Percentiles rank a stretch among this genome's conserved stretches.
Conservation (phyloP, 2,888 invertebrate genomes). For the Parthenolecanium corni region DNA sequence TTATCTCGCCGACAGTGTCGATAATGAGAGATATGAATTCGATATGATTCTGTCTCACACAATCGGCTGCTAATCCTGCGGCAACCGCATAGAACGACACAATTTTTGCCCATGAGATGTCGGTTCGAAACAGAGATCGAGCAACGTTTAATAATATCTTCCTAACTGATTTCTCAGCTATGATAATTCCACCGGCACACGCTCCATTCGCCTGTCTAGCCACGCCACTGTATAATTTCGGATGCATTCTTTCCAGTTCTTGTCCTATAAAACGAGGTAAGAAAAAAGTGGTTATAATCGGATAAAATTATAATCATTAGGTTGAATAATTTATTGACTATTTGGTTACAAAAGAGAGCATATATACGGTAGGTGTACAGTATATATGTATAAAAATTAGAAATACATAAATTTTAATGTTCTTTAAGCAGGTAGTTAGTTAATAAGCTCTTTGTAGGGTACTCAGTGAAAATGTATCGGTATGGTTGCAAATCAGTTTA, state of each 20-base stretch:
- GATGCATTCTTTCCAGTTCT: slow-evolving; percentile 66
- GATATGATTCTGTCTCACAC: slow-evolving; percentile 60
- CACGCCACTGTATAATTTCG: slow-evolving; percentile 49
- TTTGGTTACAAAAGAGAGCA: too few relatives aligned
- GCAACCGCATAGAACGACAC: slow-evolving; percentile 70
- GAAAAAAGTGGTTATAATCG: neutral
- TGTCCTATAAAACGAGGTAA: slow-evolving; percentile 36
- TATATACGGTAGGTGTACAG: too few relatives aligned
- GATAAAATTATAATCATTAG: too few relatives aligned
- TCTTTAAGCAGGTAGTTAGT: too few relatives aligned
- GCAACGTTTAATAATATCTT: slow-evolving; percentile 54
- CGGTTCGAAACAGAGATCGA: slow-evolving; percentile 38
- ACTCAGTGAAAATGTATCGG: too few relatives aligned
- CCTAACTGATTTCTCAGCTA: slow-evolving; percentile 43
- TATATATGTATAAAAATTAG: too few relatives aligned
- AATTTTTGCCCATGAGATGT: slow-evolving; percentile 70
- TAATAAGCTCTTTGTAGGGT: too few relatives aligned
- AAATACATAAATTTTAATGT: too few relatives aligned
- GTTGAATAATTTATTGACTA: too few relatives aligned
- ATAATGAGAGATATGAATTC: slow-evolving; percentile 66
- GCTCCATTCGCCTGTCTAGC: slow-evolving; percentile 54
- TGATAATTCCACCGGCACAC: slow-evolving; percentile 46
- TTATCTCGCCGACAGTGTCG: slow-evolving; percentile 61
- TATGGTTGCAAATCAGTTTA: too few relatives aligned
- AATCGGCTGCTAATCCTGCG: slow-evolving; percentile 70